Base-by-base conservation (phyloP, 2,888 invertebrate species). In the Phengaris arion region DNA sequence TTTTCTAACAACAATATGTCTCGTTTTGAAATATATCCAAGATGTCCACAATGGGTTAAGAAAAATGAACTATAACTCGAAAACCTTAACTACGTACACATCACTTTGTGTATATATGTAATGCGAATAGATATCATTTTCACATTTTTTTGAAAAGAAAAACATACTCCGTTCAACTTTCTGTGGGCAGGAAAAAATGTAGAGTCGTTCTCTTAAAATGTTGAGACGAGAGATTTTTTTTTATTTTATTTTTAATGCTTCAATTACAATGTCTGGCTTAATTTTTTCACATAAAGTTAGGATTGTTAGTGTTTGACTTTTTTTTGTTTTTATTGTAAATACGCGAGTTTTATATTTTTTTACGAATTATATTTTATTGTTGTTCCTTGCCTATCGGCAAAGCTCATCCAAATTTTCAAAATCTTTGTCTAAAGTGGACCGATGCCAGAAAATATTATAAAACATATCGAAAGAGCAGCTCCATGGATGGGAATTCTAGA, bases 121-220 rank as follows among this genome's bases (percentile, higher is more conserved):
- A 76, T 74, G 77, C 76, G 78, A 78, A 79, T 77, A 80, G 79
- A 81, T 81, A 81, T 81, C 82, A 79, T 81, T 72, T 84, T 82
- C 83, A 83, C 82, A 72, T 84, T 84, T 84, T 84, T 84, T 85
- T 83, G 83, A 81, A 82, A 83, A 83, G 82, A 81, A 81, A 86
- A 86, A 87, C 86, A 87, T 85, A 85, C 83, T 75, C 84, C 83
- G 81, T 81, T 84, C 79, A 86, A 87, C 85, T 86, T 86, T 82
- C 80, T 82, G 78, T 78, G 84, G 70, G 83, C 83, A 82, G 70
- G 13, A 74, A 74, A 74, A 64, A 73, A 59, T 5, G 68, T 83
- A 77, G 88, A 87, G 83, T 79, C 74, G 79, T 3, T 15, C 57
- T 55, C 22, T 22, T 35, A 35, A 35, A 35, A 35, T 74, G 7